Evolutionary conservation across 2,888 invertebrate genomes (phyloP), one percentile per base, ranked within the genome.

Genomic region (Ellobium chinense): DNA sequence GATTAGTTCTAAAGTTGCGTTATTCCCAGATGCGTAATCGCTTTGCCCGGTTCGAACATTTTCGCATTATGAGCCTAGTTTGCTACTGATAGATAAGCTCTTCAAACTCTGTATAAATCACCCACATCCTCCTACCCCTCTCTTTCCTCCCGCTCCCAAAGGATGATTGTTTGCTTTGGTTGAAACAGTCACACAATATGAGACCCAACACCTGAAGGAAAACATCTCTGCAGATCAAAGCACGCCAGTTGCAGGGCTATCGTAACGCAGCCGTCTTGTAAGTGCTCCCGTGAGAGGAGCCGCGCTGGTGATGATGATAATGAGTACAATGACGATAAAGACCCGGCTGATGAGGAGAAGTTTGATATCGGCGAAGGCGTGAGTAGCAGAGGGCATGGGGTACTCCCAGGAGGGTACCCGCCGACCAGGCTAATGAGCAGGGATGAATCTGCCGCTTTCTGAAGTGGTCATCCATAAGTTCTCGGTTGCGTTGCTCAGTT

Each of bases 241-340:
- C 18, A n/a, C 2, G n/a, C 18, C 27, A 3, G 27, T 1, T 58
- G 21, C 12, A 31, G 29, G 36, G 18, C 56, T 29, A 70, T n/a
- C 29, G 27, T n/a, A n/a, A 54, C 9, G 14, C 9, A 14, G 24
- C 27, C 2, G 1, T 24, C 4, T n/a, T 27, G 27, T 58, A 70
- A 56, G 39, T 7, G n/a, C 58, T 70, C 70, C 58, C 56, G 7
- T 3, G 70, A 58, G 69, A 46, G 18, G 9, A 46, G 5, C 31
- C 4, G 31, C 9, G 5, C 9, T n/a, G 14, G 58, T 7, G 21
- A n/a, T 3, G 58, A 24, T 56, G 36, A 58, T 70, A 56, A 56
- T 29, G 70, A 70, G 58, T 31, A 9, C 58, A 58, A 70, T 70
- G 34, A 70, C n/a, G 36, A 36, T 34, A 36, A 56, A 12, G 24